phyloP scores from a whole-genome alignment of 2,113 vertebrate genomes.

The Clarias magur region DNA sequence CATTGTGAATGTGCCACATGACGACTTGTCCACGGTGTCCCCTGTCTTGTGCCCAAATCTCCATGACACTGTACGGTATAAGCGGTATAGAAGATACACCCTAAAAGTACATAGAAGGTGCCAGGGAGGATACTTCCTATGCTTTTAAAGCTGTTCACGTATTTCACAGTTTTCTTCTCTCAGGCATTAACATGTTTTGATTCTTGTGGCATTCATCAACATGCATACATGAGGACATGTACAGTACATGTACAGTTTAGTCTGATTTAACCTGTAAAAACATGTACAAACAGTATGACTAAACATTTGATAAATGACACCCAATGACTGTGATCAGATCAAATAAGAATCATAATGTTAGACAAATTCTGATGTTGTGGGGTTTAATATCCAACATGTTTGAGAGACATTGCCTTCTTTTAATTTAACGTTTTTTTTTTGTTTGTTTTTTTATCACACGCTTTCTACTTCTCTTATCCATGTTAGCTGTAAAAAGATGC shows the following conservation, averaged over 20 bases:
- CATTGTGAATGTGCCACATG: too few relatives aligned
- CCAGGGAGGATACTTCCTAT: too few relatives aligned
- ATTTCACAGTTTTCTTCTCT: too few relatives aligned
- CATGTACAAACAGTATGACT: neutral
- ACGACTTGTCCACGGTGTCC: too few relatives aligned
- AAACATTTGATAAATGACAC: neutral
- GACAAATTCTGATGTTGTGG: neutral
- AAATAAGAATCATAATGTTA: neutral
- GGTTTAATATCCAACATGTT: neutral
- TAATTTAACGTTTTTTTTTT: too few relatives aligned
- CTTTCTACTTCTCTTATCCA: neutral
- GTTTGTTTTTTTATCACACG: neutral
- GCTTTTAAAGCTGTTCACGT: too few relatives aligned
- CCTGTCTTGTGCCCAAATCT: too few relatives aligned
- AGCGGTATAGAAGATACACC: too few relatives aligned
- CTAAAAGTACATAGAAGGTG: too few relatives aligned
- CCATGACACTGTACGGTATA: too few relatives aligned
- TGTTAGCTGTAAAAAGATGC: neutral
- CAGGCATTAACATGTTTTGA: neutral
- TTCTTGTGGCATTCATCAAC: neutral
- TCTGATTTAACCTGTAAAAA: neutral
- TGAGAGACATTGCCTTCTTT: neutral
- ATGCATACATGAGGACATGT: neutral
- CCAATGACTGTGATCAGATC: neutral
- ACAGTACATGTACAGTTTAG: neutral